A percentile compares a stretch with the other conserved stretches of the same genome.
Conservation (phyloP, 2,888 invertebrate genomes). For the Neoaliturus tenellus region DNA sequence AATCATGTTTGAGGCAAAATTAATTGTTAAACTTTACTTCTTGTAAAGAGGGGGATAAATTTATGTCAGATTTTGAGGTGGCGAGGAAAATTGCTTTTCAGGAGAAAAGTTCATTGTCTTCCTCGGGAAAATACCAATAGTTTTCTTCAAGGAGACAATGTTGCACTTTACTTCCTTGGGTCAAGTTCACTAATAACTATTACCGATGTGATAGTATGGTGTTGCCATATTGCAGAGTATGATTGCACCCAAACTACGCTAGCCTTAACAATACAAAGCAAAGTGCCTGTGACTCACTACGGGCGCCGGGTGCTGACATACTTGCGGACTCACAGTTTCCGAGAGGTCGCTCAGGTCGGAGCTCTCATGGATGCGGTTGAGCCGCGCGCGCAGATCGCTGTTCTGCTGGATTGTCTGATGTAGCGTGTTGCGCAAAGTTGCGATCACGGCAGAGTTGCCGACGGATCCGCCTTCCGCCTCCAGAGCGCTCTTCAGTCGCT, state of each 20-base stretch:
- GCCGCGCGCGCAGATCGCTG: slow-evolving; percentile 80
- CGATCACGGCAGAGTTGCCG: slow-evolving; percentile 73
- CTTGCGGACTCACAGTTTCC: slow-evolving; percentile 73
- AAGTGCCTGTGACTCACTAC: slow-evolving; percentile 27
- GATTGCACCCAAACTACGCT: not conserved
- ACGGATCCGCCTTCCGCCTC: slow-evolving; percentile 70
- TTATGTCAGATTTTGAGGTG: no score
- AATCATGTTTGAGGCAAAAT: no score
- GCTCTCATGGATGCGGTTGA: slow-evolving; percentile 79
- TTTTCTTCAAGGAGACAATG: no score
- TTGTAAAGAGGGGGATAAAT: no score
- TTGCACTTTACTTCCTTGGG: no score
- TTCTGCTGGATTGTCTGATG: slow-evolving; percentile 84
- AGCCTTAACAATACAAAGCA: not conserved
- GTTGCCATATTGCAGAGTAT: no score
- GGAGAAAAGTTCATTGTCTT: no score
- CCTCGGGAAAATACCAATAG: no score
- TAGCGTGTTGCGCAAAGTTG: slow-evolving; percentile 78
- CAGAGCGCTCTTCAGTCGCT: slow-evolving; percentile 79
- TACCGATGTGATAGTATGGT: no score
- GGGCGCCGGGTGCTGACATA: slow-evolving; percentile 15
- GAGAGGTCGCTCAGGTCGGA: slow-evolving; percentile 79
- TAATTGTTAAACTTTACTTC: no score
- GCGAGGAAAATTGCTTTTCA: no score
- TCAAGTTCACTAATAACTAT: no score